Conservation (phyloP, 2,113 vertebrate species). For the Pyrgilauda ruficollis region DNA sequence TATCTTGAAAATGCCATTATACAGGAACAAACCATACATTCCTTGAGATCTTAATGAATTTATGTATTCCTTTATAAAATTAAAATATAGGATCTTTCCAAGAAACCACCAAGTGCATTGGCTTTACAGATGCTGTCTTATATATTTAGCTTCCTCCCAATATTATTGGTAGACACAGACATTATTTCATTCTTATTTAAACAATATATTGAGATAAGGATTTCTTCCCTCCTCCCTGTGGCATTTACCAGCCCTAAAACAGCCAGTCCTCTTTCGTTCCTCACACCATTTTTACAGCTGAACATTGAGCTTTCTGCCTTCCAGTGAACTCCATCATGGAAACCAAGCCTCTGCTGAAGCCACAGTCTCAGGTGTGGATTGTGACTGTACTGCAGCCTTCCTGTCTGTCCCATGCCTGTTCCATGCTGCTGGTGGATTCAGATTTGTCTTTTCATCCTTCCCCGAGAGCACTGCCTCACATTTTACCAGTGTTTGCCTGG, state of each 20-base stretch:
- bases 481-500: not conserved
- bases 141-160: not conserved
- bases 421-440: not conserved
- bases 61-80: not conserved
- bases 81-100: not conserved
- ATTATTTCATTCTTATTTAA: not conserved
- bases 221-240: not conserved
- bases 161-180: not conserved
- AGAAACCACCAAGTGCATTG: not conserved
- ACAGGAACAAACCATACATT: not conserved
- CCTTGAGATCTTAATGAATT: not conserved
- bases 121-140: not conserved
- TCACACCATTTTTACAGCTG: not conserved
- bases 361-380: not conserved
- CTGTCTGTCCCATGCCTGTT: not conserved
- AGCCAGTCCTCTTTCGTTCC: not conserved
- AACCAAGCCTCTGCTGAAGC: not conserved
- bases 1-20: not conserved
- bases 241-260: not conserved
- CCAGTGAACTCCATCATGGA: not conserved
- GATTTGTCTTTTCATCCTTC: not conserved
- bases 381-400: not conserved
- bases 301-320: not conserved
- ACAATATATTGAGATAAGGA: not conserved
- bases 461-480: not conserved